A percentile compares a stretch with the other conserved stretches of the same genome.
These are phyloP conservation scores for Dendrocincla tyrannina DNA, from an alignment of 2,797 vertebrate species.

Conservation along the genomic window DNA sequence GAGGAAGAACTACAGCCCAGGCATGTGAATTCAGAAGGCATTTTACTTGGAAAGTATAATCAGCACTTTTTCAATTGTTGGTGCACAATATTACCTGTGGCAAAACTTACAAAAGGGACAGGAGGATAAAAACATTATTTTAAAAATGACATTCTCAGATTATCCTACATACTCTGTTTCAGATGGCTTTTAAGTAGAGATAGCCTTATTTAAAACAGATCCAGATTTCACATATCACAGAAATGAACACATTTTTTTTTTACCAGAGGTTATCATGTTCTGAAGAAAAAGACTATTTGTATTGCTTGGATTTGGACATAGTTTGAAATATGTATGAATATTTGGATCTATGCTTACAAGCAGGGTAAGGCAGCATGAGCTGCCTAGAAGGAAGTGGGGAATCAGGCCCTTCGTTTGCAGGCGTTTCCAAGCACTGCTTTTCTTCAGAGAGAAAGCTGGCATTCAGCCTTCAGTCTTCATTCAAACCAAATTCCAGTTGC, in stretches of 20 bases:
- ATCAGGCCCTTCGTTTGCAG: constrained; percentile 30
- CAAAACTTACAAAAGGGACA: neutral
- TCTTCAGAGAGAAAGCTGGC: constrained; percentile 37
- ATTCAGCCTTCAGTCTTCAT: constrained; percentile 46
- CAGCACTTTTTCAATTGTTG: neutral
- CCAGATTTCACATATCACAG: neutral
- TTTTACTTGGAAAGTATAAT: neutral
- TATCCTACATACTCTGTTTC: neutral
- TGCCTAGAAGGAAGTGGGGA: constrained; percentile 4
- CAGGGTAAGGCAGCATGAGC: neutral
- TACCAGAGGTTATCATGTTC: neutral
- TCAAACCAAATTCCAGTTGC: constrained; percentile 61
- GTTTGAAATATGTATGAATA: neutral
- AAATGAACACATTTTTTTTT: neutral
- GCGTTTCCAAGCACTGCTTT: constrained; percentile 34
- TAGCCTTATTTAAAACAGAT: neutral
- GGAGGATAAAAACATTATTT: neutral
- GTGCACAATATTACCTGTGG: neutral
- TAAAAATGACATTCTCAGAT: neutral
- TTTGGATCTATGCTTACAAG: neutral
- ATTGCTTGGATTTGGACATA: neutral
- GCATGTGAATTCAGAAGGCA: neutral
- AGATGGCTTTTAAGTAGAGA: neutral
- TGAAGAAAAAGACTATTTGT: neutral
- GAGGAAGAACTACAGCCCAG: neutral